These are phyloP conservation scores for Mesorhabditis sp. DNA, from an alignment of 2,888 invertebrate genomes.

Conservation along the genomic window DNA sequence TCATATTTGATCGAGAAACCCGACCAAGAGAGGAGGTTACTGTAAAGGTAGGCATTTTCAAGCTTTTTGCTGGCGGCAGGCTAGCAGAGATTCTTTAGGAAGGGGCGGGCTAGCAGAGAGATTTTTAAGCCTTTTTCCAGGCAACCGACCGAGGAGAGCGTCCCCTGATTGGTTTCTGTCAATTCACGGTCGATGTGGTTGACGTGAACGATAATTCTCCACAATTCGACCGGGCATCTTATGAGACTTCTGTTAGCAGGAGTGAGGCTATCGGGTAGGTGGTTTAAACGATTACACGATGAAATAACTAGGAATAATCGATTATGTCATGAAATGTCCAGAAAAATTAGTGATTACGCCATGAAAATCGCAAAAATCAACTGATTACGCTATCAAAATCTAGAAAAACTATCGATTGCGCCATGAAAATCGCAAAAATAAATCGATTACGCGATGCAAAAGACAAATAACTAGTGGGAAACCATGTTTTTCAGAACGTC, in stretches of 20 bases:
- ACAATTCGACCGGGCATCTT: constrained; percentile 69
- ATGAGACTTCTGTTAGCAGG: constrained; percentile 54
- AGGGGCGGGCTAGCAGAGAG: neutral
- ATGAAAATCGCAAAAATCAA: too few relatives aligned
- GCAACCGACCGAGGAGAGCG: constrained; percentile 98
- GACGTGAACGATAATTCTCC: constrained; percentile 99
- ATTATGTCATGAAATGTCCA: too few relatives aligned
- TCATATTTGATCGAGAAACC: constrained; percentile 55
- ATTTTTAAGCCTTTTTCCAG: constrained; percentile 62
- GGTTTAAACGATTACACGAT: neutral
- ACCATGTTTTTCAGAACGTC: constrained; percentile 26
- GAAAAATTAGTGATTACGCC: too few relatives aligned
- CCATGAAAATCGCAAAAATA: neutral
- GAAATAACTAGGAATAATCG: too few relatives aligned
- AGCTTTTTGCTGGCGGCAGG: neutral
- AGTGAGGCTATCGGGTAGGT: constrained; percentile 31
- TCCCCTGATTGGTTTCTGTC: constrained; percentile 92
- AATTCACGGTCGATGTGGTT: constrained; percentile 94
- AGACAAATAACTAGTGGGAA: neutral
- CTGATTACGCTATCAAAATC: too few relatives aligned
- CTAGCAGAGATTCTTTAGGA: neutral
- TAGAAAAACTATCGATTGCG: too few relatives aligned
- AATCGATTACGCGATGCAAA: neutral
- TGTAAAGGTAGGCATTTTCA: constrained; percentile 42
- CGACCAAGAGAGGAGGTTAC: constrained; percentile 55